Base-by-base conservation (phyloP, 1,140 invertebrate genomes). In the Zaprionus taronus region DNA sequence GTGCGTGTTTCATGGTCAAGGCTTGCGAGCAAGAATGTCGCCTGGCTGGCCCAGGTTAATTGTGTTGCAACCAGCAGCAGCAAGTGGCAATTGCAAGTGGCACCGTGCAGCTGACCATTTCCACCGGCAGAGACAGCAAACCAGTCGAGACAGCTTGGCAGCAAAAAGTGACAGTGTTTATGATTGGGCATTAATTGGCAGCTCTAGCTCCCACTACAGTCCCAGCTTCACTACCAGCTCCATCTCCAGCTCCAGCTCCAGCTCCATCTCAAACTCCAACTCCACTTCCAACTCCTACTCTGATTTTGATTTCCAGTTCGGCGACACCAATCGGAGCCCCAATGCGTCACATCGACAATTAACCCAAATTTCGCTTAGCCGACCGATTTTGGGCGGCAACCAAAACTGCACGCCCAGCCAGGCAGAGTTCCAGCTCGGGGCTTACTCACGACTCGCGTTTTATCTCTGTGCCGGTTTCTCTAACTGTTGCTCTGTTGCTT, bases 1-100 rank as follows among this genome's bases (percentile, higher is more conserved):
- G 72, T 78, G 67, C 83, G 70, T 72, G 66, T 81, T 87, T 87
- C 84, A 89, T 87, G 84, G 84, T 83, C 84, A 87, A 87, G 84
- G 84, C 79, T 81, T 71, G 71, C 70, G 80, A 71, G 38, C 74
- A 81, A 87, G 84, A 87, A 87, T 86, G 83, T 77, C 73, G 57
- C 38, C 68, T 1, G 41, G 66, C 66, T 31, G 17, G 31, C 26
- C 22, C 17, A 20, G 7, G 49, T 34, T 73, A 73, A 73, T 77
- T 72, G 31, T 72, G 38, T 64, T 68, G 78, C 65, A 75, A 63
- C 17, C 14, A 11, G 20, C 17, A 61, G 61, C 17, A 22, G 31
- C 66, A 82, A 58, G n/a, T 51, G n/a, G 44, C 53, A 77, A 41
- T 2, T 60, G 62, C 20, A 22, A 12, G n/a, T 44, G n/a, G 24